These are phyloP conservation scores for Cydia pomonella DNA, from an alignment of 1,140 invertebrate genomes.

Conservation along the genomic window DNA sequence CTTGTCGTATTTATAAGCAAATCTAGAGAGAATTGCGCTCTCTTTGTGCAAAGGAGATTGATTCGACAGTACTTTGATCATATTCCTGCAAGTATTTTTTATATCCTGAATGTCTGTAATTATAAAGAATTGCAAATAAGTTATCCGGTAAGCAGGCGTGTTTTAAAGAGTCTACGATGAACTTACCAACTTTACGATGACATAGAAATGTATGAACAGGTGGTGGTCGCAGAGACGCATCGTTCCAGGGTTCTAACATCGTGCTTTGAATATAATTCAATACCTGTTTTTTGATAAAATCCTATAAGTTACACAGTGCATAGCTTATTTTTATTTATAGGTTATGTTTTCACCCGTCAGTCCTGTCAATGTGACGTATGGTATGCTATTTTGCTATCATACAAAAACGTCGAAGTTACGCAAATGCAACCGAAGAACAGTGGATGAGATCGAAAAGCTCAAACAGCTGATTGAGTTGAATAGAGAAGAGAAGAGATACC, in stretches of 20 bases:
- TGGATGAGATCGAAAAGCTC: neutral
- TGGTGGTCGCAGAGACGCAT: constrained; percentile 56
- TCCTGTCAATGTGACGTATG: neutral
- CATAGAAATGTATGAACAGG: constrained; percentile 61
- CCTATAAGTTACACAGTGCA: neutral
- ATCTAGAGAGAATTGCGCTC: constrained; percentile 80
- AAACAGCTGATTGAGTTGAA: too few relatives aligned
- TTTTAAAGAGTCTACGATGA: neutral
- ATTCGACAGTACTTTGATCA: constrained; percentile 71
- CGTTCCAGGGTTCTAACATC: constrained; percentile 68
- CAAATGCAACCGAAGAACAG: neutral
- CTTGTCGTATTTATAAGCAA: constrained; percentile 83
- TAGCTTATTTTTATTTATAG: neutral
- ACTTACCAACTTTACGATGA: constrained; percentile 31
- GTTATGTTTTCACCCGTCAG: neutral
- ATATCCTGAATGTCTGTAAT: constrained; percentile 66
- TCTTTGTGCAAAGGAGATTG: constrained; percentile 80
- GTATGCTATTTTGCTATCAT: neutral
- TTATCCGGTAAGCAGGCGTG: neutral
- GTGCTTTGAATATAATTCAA: constrained; percentile 20
- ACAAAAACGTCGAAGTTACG: neutral
- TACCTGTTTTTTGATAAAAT: neutral
- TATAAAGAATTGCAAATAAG: neutral
- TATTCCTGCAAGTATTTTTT: constrained; percentile 54
- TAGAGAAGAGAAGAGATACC: neutral